Base-by-base conservation (phyloP, 2,113 vertebrate species). In the Syngnathus typhle region DNA sequence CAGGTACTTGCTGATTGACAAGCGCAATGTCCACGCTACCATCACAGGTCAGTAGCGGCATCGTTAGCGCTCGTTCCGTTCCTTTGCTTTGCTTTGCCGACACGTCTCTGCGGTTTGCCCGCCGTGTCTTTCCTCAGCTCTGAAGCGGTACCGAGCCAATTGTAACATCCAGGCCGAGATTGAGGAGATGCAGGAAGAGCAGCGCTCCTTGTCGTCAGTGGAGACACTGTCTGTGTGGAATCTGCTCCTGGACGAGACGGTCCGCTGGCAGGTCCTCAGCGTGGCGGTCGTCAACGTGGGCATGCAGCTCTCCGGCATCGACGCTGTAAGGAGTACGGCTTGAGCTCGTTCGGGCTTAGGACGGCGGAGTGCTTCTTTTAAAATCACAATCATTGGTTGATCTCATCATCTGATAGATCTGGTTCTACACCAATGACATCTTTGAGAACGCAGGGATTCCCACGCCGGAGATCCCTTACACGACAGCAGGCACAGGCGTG, bases 381-480 rank as follows among this genome's bases (percentile, higher is more conserved):
- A 32, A 32, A 3, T 32, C 27, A 3, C 27, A 32, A 2, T 32
- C 27, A 32, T 32, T 32, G 27, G 27, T 32, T 32, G 27, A 32
- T 58, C 49, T 27, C 38, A 8, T 59, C 69, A 9, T 32, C 27
- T 32, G 27, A 32, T 88, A 96, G 95, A 94, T 96, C 81, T 96
- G 95, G 95, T 96, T 95, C 88, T 96, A 96, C 65, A 96, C 95
- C 65, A 96, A 95, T 56, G 81, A 88, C 82, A 96, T 96, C 79
- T 96, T 96, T n/a, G 56, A 93, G 82, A 92, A 94, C 0, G 91
- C 93, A 0, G 92, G 93, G 1, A 90, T 96, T 60, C 92, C 94
- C 0, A 4, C 2, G 4, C 82, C 86, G 63, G 90, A 95, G 84
- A 93, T 95, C 66, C 94, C 91, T 59, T 96, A 95, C 44, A 91